Evolutionary conservation across 2,888 invertebrate species (phyloP).

Genomic region (Malacosoma neustria): DNA sequence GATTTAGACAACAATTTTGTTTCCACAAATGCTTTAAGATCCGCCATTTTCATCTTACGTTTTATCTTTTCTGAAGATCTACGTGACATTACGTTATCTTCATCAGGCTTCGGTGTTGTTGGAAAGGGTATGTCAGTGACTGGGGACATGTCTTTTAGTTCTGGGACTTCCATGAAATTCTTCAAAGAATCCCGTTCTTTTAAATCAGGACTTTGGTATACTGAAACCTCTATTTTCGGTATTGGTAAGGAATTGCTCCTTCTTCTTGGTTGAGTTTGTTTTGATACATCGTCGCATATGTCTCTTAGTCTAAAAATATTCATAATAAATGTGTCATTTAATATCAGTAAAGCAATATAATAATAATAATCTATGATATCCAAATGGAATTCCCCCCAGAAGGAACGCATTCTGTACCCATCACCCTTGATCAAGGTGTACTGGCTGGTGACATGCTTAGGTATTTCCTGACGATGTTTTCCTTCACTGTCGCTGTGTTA

Average conservation of each 20-base stretch:
- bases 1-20: conserved; percentile 93
- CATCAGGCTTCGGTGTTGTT: conserved; percentile 43
- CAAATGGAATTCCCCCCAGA: no score
- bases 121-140: conserved; percentile 71
- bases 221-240: conserved; percentile 92
- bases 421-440: no score
- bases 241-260: conserved; percentile 95
- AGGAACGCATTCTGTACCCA: no score
- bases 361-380: no score
- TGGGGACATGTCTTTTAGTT: conserved; percentile 79
- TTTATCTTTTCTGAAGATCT: conserved; percentile 89
- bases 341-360: no score
- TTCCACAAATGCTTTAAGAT: conserved; percentile 92
- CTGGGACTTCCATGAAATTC: conserved; percentile 87
- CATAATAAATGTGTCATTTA: no score
- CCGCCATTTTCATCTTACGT: conserved; percentile 92
- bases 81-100: conserved; percentile 60
- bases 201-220: conserved; percentile 85
- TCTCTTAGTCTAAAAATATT: conserved; percentile 83
- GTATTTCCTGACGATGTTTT: no score
- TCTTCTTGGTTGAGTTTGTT: conserved; percentile 86
- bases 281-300: conserved; percentile 88
- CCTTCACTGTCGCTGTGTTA: no score
- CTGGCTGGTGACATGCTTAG: no score
- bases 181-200: conserved; percentile 79